phyloP scores from a whole-genome alignment of 2,888 invertebrate genomes.

The Argyra leucocephala region DNA sequence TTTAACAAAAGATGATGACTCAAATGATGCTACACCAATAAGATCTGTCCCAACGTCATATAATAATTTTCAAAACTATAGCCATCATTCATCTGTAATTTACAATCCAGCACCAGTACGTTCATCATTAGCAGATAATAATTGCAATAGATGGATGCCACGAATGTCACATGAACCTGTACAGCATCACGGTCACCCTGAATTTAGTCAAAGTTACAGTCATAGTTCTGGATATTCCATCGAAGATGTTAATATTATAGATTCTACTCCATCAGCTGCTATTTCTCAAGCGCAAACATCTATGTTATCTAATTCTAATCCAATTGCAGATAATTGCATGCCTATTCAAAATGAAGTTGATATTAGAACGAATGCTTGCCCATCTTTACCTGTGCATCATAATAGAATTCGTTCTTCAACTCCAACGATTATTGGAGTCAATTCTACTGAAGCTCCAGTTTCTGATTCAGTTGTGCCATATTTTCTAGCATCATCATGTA shows the following conservation, averaged over 20 bases:
- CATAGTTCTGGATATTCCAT: neutral
- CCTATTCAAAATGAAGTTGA: conserved; percentile 18
- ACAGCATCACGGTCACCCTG: neutral
- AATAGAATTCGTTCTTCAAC: neutral
- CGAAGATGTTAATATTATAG: neutral
- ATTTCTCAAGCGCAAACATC: neutral
- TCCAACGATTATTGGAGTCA: conserved; percentile 7
- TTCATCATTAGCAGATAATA: neutral
- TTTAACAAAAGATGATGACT: conserved; percentile 51
- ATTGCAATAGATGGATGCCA: neutral
- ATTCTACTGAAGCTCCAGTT: neutral
- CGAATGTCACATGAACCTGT: neutral
- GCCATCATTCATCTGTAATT: neutral
- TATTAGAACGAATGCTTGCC: conserved; percentile 20
- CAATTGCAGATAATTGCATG: too few relatives aligned
- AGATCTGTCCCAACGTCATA: neutral
- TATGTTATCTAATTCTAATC: neutral
- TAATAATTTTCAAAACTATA: conserved; percentile 6
- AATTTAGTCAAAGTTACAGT: neutral
- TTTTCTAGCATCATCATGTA: conserved; percentile 2
- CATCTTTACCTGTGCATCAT: conserved; percentile 16
- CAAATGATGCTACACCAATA: neutral
- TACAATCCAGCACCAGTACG: conserved; percentile 1
- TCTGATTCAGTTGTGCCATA: conserved; percentile 11
- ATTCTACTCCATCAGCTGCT: conserved; percentile 7